Evolutionary conservation across 2,888 invertebrate species (phyloP).

Genomic region (Junonia oenone): DNA sequence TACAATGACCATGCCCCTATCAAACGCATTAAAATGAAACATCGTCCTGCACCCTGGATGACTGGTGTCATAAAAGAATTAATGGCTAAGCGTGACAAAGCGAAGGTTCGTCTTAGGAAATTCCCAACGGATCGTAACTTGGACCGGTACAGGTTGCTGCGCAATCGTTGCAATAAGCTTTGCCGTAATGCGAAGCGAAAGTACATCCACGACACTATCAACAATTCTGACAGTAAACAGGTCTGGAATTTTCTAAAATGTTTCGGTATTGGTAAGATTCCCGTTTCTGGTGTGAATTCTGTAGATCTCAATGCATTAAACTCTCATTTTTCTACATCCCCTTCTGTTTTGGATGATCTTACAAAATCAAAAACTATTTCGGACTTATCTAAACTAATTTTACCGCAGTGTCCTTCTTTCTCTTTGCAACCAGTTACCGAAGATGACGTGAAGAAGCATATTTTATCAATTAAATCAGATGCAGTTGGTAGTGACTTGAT

Average conservation of each 20-base stretch:
- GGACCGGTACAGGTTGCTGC: not conserved
- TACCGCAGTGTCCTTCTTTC: not conserved
- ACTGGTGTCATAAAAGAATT: too few relatives aligned
- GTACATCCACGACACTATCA: not conserved
- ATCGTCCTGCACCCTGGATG: too few relatives aligned
- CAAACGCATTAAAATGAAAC: not conserved
- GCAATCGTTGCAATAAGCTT: not conserved
- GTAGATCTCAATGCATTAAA: not conserved
- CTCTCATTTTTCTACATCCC: not conserved
- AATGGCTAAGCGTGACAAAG: too few relatives aligned
- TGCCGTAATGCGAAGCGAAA: not conserved
- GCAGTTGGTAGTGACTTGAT: not conserved
- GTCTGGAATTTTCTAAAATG: not conserved
- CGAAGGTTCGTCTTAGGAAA: not conserved
- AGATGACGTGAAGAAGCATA: not conserved
- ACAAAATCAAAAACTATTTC: not conserved
- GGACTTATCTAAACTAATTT: not conserved
- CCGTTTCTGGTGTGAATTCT: not conserved
- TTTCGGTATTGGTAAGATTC: not conserved
- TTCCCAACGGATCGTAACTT: not conserved
- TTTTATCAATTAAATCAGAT: not conserved
- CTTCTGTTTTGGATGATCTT: not conserved
- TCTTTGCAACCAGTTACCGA: not conserved
- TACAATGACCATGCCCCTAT: not conserved
- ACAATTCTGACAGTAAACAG: not conserved